Conservation (phyloP, 1,140 invertebrate genomes). For the Drosophila pallidifrons region DNA sequence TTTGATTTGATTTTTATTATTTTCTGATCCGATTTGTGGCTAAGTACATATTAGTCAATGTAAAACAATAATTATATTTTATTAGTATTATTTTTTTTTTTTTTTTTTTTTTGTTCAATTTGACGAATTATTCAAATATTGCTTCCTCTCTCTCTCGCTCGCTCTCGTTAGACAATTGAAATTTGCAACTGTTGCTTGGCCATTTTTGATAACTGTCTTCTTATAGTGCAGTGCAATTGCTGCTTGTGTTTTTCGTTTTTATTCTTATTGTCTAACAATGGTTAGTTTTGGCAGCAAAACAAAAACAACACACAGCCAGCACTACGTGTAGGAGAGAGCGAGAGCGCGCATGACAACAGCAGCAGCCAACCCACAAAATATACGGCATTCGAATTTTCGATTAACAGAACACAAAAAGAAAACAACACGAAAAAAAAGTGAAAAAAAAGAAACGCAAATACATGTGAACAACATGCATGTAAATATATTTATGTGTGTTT, state of each 20-base stretch:
- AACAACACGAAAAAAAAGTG: not conserved
- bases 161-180: not conserved
- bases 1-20: constrained; percentile 25
- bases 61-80: constrained; percentile 23
- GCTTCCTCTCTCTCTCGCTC: not conserved
- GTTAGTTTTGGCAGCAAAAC: constrained; percentile 62
- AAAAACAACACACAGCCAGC: constrained; percentile 67
- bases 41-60: constrained; percentile 26
- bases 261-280: constrained; percentile 28
- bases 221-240: constrained; percentile 13
- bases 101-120: constrained; percentile 6
- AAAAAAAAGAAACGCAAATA: constrained; percentile 31
- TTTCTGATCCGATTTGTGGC: constrained; percentile 20
- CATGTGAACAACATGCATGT: constrained; percentile 16
- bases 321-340: constrained; percentile 31
- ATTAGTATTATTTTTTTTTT: constrained; percentile 7
- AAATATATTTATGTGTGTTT: constrained; percentile 1
- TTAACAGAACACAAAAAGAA: constrained; percentile 38
- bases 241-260: constrained; percentile 17
- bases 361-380: constrained; percentile 27
- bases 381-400: constrained; percentile 45
- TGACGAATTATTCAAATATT: constrained; percentile 39
- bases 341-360: constrained; percentile 63
- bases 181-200: constrained; percentile 55
- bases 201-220: constrained; percentile 45